phyloP scores from a whole-genome alignment of 1,140 invertebrate genomes.

The Capitella teleta region DNA sequence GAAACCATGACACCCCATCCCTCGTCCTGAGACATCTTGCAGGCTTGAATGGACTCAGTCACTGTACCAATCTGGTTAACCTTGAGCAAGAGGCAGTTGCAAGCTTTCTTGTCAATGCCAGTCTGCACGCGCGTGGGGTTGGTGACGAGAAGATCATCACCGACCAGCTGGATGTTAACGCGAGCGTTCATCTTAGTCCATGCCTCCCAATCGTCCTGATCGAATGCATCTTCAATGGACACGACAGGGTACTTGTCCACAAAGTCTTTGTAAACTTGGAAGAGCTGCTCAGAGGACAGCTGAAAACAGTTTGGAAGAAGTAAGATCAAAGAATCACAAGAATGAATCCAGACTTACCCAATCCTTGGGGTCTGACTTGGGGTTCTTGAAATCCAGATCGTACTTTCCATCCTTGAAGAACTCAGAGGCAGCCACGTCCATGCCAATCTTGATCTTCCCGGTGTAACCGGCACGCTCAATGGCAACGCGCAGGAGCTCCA shows the following conservation, averaged over 20 bases:
- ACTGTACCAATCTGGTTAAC: constrained; percentile 98
- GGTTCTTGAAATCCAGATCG: constrained; percentile 97
- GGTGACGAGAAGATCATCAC: constrained; percentile 91
- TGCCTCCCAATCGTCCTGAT: constrained; percentile 92
- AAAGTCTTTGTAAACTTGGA: constrained; percentile 79
- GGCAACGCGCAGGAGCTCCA: constrained; percentile 77
- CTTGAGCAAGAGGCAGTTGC: constrained; percentile 92
- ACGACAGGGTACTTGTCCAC: constrained; percentile 90
- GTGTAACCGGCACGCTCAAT: constrained; percentile 89
- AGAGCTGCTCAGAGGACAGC: constrained; percentile 67
- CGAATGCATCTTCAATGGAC: constrained; percentile 97
- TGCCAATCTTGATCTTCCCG: constrained; percentile 90
- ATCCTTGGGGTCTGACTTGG: constrained; percentile 58
- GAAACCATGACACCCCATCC: constrained; percentile 99
- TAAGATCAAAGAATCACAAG: no score
- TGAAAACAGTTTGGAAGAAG: constrained; percentile 42
- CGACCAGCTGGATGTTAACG: constrained; percentile 64
- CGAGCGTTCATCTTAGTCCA: constrained; percentile 71
- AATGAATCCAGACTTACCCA: constrained; percentile 27
- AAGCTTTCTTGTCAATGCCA: constrained; percentile 94
- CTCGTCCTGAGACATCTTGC: constrained; percentile 80
- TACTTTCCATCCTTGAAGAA: constrained; percentile 75
- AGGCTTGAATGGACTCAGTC: constrained; percentile 92
- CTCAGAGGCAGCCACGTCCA: constrained; percentile 98
- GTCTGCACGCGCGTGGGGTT: constrained; percentile 88